Evolutionary conservation across 2,797 vertebrate genomes (phyloP).

Genomic region (Phrynocephalus guinanensis): DNA sequence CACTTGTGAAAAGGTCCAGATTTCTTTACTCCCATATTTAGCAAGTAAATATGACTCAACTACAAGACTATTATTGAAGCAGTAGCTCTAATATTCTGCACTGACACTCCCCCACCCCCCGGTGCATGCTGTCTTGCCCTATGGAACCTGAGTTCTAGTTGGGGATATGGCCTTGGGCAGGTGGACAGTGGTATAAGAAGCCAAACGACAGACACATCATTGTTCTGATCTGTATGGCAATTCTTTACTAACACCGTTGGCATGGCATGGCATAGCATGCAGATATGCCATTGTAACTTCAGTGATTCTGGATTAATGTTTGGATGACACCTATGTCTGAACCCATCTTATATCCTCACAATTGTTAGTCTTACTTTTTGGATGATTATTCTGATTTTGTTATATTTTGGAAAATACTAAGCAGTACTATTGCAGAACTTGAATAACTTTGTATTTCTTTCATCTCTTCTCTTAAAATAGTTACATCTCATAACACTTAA

Average conservation of each 20-base stretch:
- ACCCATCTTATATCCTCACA: neutral
- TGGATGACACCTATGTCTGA: slow-evolving; percentile 27
- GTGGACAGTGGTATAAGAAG: neutral
- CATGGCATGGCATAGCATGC: neutral
- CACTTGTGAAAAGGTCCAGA: slow-evolving; percentile 65
- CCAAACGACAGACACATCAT: neutral
- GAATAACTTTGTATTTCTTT: neutral
- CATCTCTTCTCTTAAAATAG: neutral
- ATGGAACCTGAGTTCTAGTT: slow-evolving; percentile 30
- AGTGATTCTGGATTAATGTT: neutral
- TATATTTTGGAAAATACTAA: slow-evolving; percentile 51
- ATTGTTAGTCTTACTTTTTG: neutral
- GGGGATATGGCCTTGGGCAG: neutral
- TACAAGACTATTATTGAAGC: slow-evolving; percentile 20
- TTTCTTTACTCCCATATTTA: slow-evolving; percentile 71
- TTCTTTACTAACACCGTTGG: neutral
- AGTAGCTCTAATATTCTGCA: neutral
- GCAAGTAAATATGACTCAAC: slow-evolving; percentile 46
- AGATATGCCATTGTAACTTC: neutral
- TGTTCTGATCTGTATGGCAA: neutral
- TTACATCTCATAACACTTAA: neutral
- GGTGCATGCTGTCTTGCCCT: slow-evolving; percentile 21
- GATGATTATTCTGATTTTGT: slow-evolving; percentile 36
- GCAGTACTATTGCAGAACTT: slow-evolving; percentile 40
- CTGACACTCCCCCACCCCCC: slow-evolving; percentile 25